Evolutionary conservation across 2,888 invertebrate genomes (phyloP), one percentile per base, ranked within the genome.

Genomic region (Gryllus longicercus): DNA sequence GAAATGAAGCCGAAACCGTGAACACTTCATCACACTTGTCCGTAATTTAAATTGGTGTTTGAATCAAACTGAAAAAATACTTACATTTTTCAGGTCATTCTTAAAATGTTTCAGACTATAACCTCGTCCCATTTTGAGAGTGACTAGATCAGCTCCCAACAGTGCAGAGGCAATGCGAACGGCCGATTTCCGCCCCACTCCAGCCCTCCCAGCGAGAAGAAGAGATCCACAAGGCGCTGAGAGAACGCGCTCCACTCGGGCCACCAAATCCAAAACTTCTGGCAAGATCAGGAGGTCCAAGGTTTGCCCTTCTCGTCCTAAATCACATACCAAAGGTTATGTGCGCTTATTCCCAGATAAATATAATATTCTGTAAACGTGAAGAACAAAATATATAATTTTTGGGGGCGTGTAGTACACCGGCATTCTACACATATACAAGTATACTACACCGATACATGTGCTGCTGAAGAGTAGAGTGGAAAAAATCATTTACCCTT

Each of bases 121-220:
- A 21, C 88, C 88, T 49, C 89, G 86, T 1, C 89, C 88, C 74
- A 92, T 89, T 84, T 91, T 88, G 1, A 90, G 88, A 1, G 87
- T 85, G 80, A 89, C 85, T 16, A 92, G 84, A 76, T 91, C 90
- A 79, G 94, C 93, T 79, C 92, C 91, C 83, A 93, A 91, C 85
- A 95, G 89, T 79, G 93, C 91, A 12, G 95, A 92, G 0, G 93
- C 90, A 10, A 96, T 88, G 83, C 91, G 91, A 0, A 96, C 90
- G 0, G 96, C 93, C 16, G 94, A 93, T 84, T 95, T 90, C 74
- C 97, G 90, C 0, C 97, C 96, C 78, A 91, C 91, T 76, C 97
- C 98, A 51, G 94, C 91, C 83, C 92, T 89, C 0, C 96, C 96
- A 83, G 94, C 91, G 82, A 95, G 87, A 74, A 94, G 88, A n/a